These are phyloP conservation scores for Brachyhypopomus occidentalis DNA, from an alignment of 2,113 vertebrate genomes.

Conservation along the genomic window DNA sequence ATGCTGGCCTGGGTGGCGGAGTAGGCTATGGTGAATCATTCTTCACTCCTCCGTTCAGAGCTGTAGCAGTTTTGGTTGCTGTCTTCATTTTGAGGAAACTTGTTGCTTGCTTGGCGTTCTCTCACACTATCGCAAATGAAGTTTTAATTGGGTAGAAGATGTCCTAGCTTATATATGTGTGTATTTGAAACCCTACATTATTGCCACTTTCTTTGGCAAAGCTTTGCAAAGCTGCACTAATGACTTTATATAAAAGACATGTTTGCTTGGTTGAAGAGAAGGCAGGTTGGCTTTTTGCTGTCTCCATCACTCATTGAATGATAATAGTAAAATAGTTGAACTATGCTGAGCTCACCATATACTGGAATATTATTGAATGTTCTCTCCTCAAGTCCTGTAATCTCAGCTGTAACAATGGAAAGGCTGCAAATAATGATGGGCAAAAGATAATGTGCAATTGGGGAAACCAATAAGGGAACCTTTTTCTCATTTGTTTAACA, in stretches of 20 bases:
- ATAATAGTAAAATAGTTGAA: neutral
- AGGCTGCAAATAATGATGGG: neutral
- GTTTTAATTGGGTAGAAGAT: slow-evolving; percentile 28
- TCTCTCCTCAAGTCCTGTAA: neutral
- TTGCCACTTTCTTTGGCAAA: slow-evolving; percentile 20
- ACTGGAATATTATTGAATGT: neutral
- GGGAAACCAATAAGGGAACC: neutral
- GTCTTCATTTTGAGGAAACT: slow-evolving; percentile 25
- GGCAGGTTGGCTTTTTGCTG: slow-evolving; percentile 16
- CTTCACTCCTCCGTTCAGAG: slow-evolving; percentile 18
- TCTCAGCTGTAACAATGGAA: neutral
- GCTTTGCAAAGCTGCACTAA: slow-evolving; percentile 37
- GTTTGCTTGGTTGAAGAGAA: slow-evolving; percentile 7
- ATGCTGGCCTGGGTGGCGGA: neutral
- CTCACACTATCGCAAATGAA: neutral
- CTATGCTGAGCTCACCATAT: neutral
- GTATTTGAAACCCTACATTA: slow-evolving; percentile 5
- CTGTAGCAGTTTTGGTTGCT: slow-evolving; percentile 31
- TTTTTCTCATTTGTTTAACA: neutral
- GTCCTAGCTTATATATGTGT: neutral
- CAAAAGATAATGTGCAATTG: neutral
- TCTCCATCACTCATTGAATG: neutral
- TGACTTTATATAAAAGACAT: slow-evolving; percentile 13
- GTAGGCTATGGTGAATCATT: neutral
- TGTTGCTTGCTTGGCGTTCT: slow-evolving; percentile 21